These are phyloP conservation scores for Hydropsyche betteni DNA, from an alignment of 2,888 invertebrate genomes.

Conservation along the genomic window DNA sequence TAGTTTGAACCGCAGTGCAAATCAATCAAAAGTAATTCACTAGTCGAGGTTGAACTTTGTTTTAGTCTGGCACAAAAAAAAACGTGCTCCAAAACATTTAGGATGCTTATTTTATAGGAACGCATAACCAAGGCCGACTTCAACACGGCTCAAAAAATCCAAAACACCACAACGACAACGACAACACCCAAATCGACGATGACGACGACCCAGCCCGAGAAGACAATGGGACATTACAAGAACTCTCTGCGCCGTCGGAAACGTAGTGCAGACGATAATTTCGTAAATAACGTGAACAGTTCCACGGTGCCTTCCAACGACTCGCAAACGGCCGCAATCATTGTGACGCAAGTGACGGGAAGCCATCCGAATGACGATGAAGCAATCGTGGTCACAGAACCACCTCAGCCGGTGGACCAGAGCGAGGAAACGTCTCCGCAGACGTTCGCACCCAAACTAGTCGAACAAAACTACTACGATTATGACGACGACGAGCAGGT, in stretches of 20 bases:
- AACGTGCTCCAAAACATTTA: neutral
- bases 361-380: slow-evolving; percentile 31
- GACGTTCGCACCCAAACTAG: slow-evolving; percentile 38
- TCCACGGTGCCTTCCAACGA: slow-evolving; percentile 37
- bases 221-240: slow-evolving; percentile 48
- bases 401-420: slow-evolving; percentile 42
- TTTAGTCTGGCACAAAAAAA: too few relatives aligned
- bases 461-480: slow-evolving; percentile 5
- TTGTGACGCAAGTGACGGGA: slow-evolving; percentile 47
- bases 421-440: slow-evolving; percentile 46
- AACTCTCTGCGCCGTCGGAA: slow-evolving; percentile 45
- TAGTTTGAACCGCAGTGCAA: too few relatives aligned
- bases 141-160: slow-evolving; percentile 35
- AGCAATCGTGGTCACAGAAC: slow-evolving; percentile 42
- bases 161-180: slow-evolving; percentile 28
- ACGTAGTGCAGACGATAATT: slow-evolving; percentile 23
- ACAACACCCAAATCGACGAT: slow-evolving; percentile 12
- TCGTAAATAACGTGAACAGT: slow-evolving; percentile 12
- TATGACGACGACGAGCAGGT: slow-evolving; percentile 44
- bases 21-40: too few relatives aligned
- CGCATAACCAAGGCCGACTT: slow-evolving; percentile 45
- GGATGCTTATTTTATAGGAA: slow-evolving; percentile 47
- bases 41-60: too few relatives aligned
- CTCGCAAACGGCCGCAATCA: slow-evolving; percentile 46
- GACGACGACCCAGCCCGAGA: slow-evolving; percentile 30